Evolutionary conservation across 2,888 invertebrate genomes (phyloP), one percentile per base, ranked within the genome.

Genomic region (Drosophila neonasuta): DNA sequence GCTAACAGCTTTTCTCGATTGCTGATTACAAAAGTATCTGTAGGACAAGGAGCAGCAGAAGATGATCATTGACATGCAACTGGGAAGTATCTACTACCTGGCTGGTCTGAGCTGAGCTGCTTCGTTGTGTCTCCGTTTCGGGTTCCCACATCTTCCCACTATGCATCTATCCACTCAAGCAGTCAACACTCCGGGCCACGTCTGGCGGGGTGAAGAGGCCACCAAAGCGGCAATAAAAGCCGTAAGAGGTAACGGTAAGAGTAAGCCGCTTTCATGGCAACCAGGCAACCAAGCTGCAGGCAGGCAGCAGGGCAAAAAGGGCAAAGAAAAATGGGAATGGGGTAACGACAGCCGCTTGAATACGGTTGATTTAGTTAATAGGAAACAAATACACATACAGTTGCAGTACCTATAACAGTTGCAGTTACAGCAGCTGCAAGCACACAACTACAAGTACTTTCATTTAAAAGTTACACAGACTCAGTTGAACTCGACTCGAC

Each of bases 291-390:
- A 20, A 1, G 11, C 34, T 39, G 7, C 4, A 17, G 41, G 20
- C 36, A 36, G 1, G 9, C 34, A 41, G 10, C 4, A 20, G 42
- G 20, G 13, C 11, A 41, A 7, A 7, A 9, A 11, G 42, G 30
- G 1, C 11, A 45, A 9, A 42, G 24, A 5, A 11, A 52, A 44
- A 32, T n/a, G 11, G 24, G 52, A 52, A 45, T 45, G 34, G 24
- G 46, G 46, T 62, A 61, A 54, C 45, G 46, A 44, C 68, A 68
- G 67, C 9, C 49, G 69, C 78, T 82, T 74, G 70, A 86, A 78
- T 80, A 67, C 68, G 67, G 66, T 76, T 82, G 79, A 80, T 76
- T 82, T 83, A 69, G 80, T 75, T 80, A 80, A 80, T 78, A 67
- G 76, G 71, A 75, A 80, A 73, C 80, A 85, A 77, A 73, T 82